Percentiles rank a stretch among this genome's conserved stretches.
Evolutionary conservation across 2,888 invertebrate species (phyloP).

Genomic region (Anoncus sp.): DNA sequence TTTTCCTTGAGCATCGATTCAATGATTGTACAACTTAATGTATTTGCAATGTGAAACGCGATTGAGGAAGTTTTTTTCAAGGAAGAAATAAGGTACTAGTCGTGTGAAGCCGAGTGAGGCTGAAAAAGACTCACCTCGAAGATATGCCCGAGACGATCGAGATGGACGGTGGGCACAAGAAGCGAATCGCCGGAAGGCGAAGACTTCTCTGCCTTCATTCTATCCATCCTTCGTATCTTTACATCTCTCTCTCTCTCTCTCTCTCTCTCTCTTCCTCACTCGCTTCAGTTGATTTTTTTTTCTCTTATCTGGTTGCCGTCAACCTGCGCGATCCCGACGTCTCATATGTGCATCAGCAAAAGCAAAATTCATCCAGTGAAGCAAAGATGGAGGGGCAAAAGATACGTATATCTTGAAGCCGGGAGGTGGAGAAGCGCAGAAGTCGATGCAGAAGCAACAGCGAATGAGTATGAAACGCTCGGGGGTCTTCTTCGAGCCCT

Average conservation of each 20-base stretch:
- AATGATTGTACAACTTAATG: slow-evolving; percentile 17
- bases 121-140: slow-evolving; percentile 26
- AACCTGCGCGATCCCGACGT: slow-evolving; percentile 61
- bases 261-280: slow-evolving; percentile 44
- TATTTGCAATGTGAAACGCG: slow-evolving; percentile 19
- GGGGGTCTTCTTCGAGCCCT: slow-evolving; percentile 38
- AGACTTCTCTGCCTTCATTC: slow-evolving; percentile 57
- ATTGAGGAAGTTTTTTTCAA: slow-evolving; percentile 33
- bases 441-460: slow-evolving; percentile 53
- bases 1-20: slow-evolving; percentile 15
- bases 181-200: slow-evolving; percentile 71
- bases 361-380: slow-evolving; percentile 47
- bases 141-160: slow-evolving; percentile 42
- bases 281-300: slow-evolving; percentile 33
- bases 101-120: slow-evolving; percentile 47
- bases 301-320: slow-evolving; percentile 58
- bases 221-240: slow-evolving; percentile 54
- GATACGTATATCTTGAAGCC: slow-evolving; percentile 30
- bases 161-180: slow-evolving; percentile 64
- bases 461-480: slow-evolving; percentile 56
- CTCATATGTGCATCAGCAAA: slow-evolving; percentile 60
- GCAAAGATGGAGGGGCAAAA: slow-evolving; percentile 43
- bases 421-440: slow-evolving; percentile 48
- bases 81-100: slow-evolving; percentile 7
- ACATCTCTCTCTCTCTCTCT: slow-evolving; percentile 34